A percentile compares a stretch with the other conserved stretches of the same genome.
phyloP scores from a whole-genome alignment of 2,888 invertebrate species.

The Choristoneura rosaceana region DNA sequence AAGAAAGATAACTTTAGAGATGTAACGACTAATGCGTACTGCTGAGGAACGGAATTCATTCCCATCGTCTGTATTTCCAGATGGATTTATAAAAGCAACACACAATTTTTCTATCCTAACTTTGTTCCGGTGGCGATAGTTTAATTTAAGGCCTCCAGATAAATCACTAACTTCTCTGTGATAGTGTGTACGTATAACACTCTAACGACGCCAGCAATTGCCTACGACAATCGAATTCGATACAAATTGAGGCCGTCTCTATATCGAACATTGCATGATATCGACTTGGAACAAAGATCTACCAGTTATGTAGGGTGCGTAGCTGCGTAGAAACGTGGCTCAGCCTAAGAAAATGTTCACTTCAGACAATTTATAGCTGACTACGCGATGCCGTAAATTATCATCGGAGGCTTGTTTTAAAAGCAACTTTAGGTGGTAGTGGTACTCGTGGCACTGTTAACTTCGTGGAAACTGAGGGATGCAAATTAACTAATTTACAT shows the following conservation, averaged over 20 bases:
- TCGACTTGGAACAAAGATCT: constrained; percentile 2
- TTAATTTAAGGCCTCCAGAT: neutral
- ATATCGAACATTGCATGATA: neutral
- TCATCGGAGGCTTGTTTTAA: constrained; percentile 14
- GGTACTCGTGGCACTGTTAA: constrained; percentile 2
- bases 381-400: constrained; percentile 19
- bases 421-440: constrained; percentile 16
- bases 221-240: constrained; percentile 1
- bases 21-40: no score
- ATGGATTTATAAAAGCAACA: no score
- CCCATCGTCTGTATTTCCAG: no score
- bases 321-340: neutral
- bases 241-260: neutral
- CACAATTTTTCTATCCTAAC: neutral
- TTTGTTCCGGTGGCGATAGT: neutral
- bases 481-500: constrained; percentile 75
- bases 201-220: neutral
- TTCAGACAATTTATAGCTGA: constrained; percentile 10
- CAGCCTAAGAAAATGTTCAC: neutral
- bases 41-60: no score
- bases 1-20: no score
- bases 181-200: neutral
- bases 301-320: neutral
- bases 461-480: constrained; percentile 59
- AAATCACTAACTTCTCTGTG: neutral